phyloP scores from a whole-genome alignment of 2,113 vertebrate species.

The Trematocara unimaculatum region DNA sequence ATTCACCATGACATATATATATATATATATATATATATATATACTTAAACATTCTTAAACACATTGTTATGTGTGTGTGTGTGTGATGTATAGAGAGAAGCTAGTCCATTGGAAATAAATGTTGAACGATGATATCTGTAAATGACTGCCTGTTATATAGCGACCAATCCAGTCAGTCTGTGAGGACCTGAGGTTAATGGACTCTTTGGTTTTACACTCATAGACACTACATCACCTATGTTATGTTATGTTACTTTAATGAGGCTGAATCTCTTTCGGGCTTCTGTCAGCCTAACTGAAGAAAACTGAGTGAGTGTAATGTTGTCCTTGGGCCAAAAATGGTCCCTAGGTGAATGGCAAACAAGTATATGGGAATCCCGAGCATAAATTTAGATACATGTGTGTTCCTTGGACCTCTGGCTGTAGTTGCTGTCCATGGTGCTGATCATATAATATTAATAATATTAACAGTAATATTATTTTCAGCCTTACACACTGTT shows the following conservation, averaged over 20 bases:
- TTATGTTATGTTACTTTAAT: not conserved
- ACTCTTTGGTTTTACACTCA: not conserved
- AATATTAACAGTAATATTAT: not conserved
- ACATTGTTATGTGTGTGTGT: not conserved
- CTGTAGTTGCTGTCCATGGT: not conserved
- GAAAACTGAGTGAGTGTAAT: not conserved
- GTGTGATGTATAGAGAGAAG: not conserved
- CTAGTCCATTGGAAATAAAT: not conserved
- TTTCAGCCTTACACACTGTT: not conserved
- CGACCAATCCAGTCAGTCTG: not conserved
- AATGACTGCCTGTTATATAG: not conserved
- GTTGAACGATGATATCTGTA: not conserved
- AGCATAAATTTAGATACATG: not conserved
- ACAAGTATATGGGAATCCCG: not conserved
- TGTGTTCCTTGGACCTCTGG: not conserved
- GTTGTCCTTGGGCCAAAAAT: not conserved
- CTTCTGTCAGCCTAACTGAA: not conserved
- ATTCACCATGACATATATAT: too few species aligned
- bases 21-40: not conserved
- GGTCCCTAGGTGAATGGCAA: not conserved
- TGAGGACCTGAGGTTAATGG: not conserved
- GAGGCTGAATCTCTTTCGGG: not conserved
- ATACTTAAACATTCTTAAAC: not conserved
- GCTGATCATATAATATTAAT: not conserved
- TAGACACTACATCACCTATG: not conserved